Conservation (phyloP, 1,140 invertebrate genomes). For the silkworm (Bombyx mori) region ASM3026992v2 NC_085131.1:10114501-10115000, state of each 20-base stretch:
- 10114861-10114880: no score
- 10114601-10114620: conserved; percentile 38
- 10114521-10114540: conserved; percentile 66
- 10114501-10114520: conserved; percentile 32
- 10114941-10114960: no score
- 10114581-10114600: conserved; percentile 62
- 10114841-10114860: no score
- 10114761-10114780: conserved; percentile 36
- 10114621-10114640: no score
- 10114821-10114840: conserved; percentile 18
- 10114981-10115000: no score
- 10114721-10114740: conserved; percentile 54
- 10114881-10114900: no score
- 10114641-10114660: no score
- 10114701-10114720: conserved; percentile 47
- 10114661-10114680: no score
- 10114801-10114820: conserved; percentile 32
- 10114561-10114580: conserved; percentile 63
- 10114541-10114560: conserved; percentile 69
- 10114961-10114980: no score
- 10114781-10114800: conserved; percentile 19
- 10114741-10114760: conserved; percentile 52
- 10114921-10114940: no score
- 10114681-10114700: no score
- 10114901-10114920: no score